Evolutionary conservation across 2,797 vertebrate species (phyloP).

Genomic region (Gastrophryne carolinensis): DNA sequence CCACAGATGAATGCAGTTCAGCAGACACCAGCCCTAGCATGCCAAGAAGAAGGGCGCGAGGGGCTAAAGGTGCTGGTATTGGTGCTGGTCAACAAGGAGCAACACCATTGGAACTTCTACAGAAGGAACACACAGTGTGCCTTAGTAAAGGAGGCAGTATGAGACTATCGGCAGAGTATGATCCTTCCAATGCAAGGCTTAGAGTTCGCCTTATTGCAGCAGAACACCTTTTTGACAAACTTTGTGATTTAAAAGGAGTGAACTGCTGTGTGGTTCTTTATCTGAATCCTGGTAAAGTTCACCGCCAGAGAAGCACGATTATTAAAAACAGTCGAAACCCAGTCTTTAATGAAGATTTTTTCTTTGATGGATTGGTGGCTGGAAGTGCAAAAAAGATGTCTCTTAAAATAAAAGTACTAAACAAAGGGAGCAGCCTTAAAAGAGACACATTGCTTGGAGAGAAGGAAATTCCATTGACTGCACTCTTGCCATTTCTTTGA

Average conservation of each 20-base stretch:
- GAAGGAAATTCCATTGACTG: constrained; percentile 81
- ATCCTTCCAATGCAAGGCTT: constrained; percentile 80
- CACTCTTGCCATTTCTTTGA: constrained; percentile 74
- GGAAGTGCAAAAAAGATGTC: constrained; percentile 83
- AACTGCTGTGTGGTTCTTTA: constrained; percentile 93
- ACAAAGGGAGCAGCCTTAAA: constrained; percentile 94
- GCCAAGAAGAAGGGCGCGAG: constrained; percentile 77
- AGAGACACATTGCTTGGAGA: constrained; percentile 89
- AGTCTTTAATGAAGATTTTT: constrained; percentile 96
- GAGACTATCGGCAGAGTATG: constrained; percentile 83
- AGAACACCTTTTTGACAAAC: constrained; percentile 85
- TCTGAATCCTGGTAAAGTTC: constrained; percentile 91
- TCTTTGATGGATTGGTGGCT: constrained; percentile 86
- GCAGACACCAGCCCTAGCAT: constrained; percentile 89
- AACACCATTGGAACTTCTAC: constrained; percentile 57
- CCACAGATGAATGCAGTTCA: constrained; percentile 90
- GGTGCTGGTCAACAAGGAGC: constrained; percentile 45
- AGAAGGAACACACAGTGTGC: constrained; percentile 75
- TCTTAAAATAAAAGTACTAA: constrained; percentile 95
- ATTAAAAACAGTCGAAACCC: constrained; percentile 95
- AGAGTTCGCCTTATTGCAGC: constrained; percentile 83
- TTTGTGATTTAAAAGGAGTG: constrained; percentile 84
- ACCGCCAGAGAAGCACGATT: constrained; percentile 96
- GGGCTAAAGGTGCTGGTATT: constrained; percentile 64
- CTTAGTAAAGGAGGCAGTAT: constrained; percentile 84